Percentiles rank a stretch among this genome's conserved stretches.
These are phyloP conservation scores for Eupristina koningsbergeri DNA, from an alignment of 1,140 invertebrate species.

Conservation along the genomic window DNA sequence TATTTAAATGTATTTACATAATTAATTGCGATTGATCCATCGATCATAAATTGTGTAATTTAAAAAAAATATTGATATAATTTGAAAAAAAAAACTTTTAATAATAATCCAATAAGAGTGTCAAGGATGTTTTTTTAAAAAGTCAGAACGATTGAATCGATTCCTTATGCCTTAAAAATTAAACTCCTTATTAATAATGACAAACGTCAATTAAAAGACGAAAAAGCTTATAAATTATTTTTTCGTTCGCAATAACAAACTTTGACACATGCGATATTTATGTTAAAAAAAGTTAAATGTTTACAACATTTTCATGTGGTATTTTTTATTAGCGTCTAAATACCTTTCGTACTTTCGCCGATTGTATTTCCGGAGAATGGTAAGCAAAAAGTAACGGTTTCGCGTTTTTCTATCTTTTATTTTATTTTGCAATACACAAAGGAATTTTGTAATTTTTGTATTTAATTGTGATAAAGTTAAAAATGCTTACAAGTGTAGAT, in stretches of 20 bases:
- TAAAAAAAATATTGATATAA: background rate
- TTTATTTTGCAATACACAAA: background rate
- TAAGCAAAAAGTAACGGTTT: background rate
- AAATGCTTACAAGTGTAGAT: background rate
- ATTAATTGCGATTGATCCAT: background rate
- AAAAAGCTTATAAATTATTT: too few relatives aligned
- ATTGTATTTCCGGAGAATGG: background rate
- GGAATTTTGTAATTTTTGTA: background rate
- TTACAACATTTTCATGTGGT: background rate
- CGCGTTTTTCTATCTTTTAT: background rate
- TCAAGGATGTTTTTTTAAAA: too few relatives aligned
- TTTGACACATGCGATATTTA: too few relatives aligned
- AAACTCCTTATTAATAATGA: background rate
- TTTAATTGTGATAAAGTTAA: background rate
- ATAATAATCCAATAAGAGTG: too few relatives aligned
- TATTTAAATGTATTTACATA: conserved; percentile 7
- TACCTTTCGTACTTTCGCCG: background rate
- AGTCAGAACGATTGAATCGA: background rate
- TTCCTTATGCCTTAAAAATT: background rate
- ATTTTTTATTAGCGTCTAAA: background rate
- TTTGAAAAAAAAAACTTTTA: background rate
- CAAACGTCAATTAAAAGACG: too few relatives aligned
- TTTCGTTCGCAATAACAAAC: too few relatives aligned
- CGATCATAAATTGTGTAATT: conserved; percentile 10
- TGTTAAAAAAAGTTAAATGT: too few relatives aligned